These are phyloP conservation scores for Hapalemur alaotrensis DNA, from an alignment of 2,797 vertebrate species.

Conservation along the genomic window DNA sequence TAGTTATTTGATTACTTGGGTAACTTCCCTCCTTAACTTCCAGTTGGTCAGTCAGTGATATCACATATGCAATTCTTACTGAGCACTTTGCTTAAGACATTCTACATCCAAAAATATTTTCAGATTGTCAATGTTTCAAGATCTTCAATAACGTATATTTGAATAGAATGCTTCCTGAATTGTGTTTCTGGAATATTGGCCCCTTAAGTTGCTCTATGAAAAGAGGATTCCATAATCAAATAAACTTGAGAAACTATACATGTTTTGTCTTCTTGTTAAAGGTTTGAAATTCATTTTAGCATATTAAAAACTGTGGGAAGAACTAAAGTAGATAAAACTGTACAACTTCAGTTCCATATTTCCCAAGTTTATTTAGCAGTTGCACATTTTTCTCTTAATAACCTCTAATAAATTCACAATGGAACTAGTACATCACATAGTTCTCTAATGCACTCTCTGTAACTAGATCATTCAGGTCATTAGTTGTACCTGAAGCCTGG, in stretches of 20 bases:
- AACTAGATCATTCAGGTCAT: background rate
- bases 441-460: background rate
- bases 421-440: background rate
- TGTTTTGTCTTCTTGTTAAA: background rate
- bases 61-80: background rate
- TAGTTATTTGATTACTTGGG: background rate
- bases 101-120: slow-evolving; percentile 41
- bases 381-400: background rate
- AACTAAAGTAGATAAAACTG: background rate
- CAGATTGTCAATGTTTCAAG: background rate
- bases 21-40: background rate
- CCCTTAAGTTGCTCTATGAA: background rate
- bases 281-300: background rate
- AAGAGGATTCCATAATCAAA: background rate
- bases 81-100: background rate
- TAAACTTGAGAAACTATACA: background rate
- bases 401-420: background rate
- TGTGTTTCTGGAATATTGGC: background rate
- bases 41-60: background rate
- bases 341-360: background rate
- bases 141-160: background rate
- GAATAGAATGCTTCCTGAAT: background rate
- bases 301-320: background rate
- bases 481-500: background rate
- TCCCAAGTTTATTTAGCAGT: background rate